Conservation (phyloP, 2,888 invertebrate genomes). For the Ormyrus rosae region DNA sequence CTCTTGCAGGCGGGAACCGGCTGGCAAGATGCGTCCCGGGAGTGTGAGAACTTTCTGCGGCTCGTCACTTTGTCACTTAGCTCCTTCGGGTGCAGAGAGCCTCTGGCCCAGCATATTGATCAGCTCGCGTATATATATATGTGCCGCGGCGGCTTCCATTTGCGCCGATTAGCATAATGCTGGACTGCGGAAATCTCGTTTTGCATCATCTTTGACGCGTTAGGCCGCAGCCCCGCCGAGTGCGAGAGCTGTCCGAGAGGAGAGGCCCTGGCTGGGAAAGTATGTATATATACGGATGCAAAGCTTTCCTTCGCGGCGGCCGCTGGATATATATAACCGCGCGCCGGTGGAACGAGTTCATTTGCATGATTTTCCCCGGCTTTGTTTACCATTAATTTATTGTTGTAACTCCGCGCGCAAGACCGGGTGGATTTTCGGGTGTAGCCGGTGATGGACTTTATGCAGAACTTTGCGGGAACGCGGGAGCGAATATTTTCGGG, state of each 20-base stretch:
- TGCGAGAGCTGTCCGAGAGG: background rate
- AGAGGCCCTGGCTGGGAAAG: slow-evolving; percentile 7
- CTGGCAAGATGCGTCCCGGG: background rate
- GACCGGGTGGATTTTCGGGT: too few species aligned
- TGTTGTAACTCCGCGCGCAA: too few species aligned
- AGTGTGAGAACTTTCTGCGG: slow-evolving; percentile 53
- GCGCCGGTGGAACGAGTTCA: background rate
- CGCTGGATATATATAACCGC: background rate
- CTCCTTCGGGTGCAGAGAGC: background rate
- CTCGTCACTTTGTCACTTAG: slow-evolving; percentile 49
- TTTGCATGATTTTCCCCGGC: background rate
- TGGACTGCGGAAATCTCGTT: slow-evolving; percentile 30
- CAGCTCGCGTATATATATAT: slow-evolving; percentile 3
- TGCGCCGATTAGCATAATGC: slow-evolving; percentile 46
- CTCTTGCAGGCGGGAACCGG: slow-evolving; percentile 10
- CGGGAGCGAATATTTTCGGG: too few species aligned
- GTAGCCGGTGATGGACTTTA: too few species aligned
- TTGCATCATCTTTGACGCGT: slow-evolving; percentile 15
- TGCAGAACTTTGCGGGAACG: too few species aligned
- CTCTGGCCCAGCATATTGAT: slow-evolving; percentile 24
- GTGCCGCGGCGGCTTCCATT: slow-evolving; percentile 3
- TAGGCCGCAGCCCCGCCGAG: background rate
- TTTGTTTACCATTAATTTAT: background rate
- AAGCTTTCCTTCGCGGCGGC: too few species aligned
- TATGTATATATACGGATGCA: background rate